Percentiles rank a stretch among this genome's conserved stretches.
phyloP scores from a whole-genome alignment of 2,888 invertebrate species.

The Hoplodrina ambigua region DNA sequence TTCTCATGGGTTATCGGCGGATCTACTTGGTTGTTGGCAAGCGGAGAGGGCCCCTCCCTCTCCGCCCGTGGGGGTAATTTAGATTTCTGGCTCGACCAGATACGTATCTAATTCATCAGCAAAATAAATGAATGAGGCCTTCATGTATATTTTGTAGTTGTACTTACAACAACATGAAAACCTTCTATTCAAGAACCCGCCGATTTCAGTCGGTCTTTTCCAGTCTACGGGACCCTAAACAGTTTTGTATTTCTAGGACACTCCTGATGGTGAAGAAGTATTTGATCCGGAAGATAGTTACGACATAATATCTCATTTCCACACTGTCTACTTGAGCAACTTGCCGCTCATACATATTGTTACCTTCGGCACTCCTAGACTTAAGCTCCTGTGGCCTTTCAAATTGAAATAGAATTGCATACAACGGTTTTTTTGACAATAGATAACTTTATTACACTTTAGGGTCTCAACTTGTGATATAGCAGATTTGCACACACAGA shows the following conservation, averaged over 20 bases:
- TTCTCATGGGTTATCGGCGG: too few species aligned
- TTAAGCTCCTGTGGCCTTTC: constrained; percentile 83
- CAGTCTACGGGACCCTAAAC: not conserved
- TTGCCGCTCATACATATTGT: constrained; percentile 83
- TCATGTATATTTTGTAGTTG: too few species aligned
- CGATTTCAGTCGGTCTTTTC: not conserved
- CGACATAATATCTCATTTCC: constrained; percentile 85
- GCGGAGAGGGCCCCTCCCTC: too few species aligned
- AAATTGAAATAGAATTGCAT: constrained; percentile 54
- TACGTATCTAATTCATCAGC: too few species aligned
- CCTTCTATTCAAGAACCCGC: not conserved
- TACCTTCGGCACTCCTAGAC: constrained; percentile 78
- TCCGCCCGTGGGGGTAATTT: too few species aligned
- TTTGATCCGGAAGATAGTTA: constrained; percentile 83
- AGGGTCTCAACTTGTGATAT: too few species aligned
- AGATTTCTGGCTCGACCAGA: too few species aligned
- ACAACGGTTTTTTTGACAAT: not conserved
- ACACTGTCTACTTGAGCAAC: constrained; percentile 81
- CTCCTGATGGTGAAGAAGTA: constrained; percentile 81
- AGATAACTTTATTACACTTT: too few species aligned
- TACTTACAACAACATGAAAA: too few species aligned
- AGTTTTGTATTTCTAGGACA: constrained; percentile 74
- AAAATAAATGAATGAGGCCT: too few species aligned
- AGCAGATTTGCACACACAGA: not conserved
- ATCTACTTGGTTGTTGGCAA: too few species aligned